Evolutionary conservation across 2,797 vertebrate species (phyloP).

Genomic region (Ctenopoma multispine): DNA sequence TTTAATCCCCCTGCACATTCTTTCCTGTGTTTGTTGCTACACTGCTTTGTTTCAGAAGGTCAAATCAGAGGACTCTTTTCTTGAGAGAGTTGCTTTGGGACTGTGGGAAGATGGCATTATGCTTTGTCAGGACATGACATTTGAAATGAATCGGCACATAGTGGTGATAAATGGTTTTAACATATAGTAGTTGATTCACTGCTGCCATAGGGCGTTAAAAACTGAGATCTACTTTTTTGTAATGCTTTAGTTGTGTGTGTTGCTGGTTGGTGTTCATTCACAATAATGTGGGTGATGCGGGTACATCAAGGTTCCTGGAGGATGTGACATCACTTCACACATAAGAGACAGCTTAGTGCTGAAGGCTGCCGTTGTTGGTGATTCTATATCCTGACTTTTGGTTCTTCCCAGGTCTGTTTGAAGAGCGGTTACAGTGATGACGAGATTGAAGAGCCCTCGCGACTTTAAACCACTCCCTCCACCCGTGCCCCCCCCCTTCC

Average conservation of each 20-base stretch:
- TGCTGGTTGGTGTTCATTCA: background rate
- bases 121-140: slow-evolving; percentile 5
- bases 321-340: background rate
- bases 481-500: no score
- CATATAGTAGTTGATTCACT: no score
- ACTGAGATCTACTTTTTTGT: no score
- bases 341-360: background rate
- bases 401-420: slow-evolving; percentile 89
- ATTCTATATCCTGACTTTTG: slow-evolving; percentile 46
- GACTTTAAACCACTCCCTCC: slow-evolving; percentile 87
- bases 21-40: slow-evolving; percentile 1
- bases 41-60: slow-evolving; percentile 12
- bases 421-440: slow-evolving; percentile 87
- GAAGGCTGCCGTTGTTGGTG: slow-evolving; percentile 6
- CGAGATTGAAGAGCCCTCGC: slow-evolving; percentile 83
- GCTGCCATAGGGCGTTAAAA: no score
- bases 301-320: background rate
- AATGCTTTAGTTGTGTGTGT: background rate
- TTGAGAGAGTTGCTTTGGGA: slow-evolving; percentile 9
- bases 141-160: background rate
- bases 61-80: background rate
- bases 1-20: slow-evolving; percentile 1
- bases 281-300: background rate
- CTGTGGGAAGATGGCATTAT: slow-evolving; percentile 1
- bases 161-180: background rate